Conservation (phyloP, 2,113 vertebrate genomes). For the Hipposideros armiger region DNA sequence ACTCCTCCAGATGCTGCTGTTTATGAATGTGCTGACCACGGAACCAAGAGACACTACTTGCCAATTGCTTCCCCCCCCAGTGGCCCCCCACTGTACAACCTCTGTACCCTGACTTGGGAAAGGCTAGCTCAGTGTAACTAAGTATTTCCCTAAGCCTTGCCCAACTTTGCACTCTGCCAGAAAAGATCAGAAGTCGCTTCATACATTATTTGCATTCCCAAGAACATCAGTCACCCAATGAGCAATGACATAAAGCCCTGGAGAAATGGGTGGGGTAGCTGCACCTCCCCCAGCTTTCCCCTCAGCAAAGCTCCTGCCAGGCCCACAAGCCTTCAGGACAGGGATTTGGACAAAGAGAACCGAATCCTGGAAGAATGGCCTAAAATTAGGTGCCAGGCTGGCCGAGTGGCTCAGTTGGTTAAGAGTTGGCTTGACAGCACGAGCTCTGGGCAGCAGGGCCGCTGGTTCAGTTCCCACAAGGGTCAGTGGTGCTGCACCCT, state of each 20-base stretch:
- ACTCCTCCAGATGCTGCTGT: background rate
- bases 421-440: no score
- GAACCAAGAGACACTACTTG: background rate
- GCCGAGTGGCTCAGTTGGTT: no score
- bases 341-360: background rate
- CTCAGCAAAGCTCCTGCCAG: background rate
- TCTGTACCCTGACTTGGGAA: conserved; percentile 67
- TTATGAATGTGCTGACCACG: background rate
- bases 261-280: background rate
- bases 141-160: conserved; percentile 72
- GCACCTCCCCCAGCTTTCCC: background rate
- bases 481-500: no score
- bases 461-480: no score
- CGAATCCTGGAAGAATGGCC: background rate
- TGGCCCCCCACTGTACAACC: background rate
- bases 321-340: background rate
- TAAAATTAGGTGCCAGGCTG: background rate
- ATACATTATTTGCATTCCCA: conserved; percentile 60
- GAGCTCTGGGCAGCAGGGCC: no score
- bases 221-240: conserved; percentile 9
- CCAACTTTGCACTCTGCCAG: conserved; percentile 60
- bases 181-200: conserved; percentile 75
- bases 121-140: conserved; percentile 72
- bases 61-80: background rate
- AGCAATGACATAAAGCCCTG: background rate